Evolutionary conservation across 2,888 invertebrate genomes (phyloP).

Genomic region (Flexamia atlantica): DNA sequence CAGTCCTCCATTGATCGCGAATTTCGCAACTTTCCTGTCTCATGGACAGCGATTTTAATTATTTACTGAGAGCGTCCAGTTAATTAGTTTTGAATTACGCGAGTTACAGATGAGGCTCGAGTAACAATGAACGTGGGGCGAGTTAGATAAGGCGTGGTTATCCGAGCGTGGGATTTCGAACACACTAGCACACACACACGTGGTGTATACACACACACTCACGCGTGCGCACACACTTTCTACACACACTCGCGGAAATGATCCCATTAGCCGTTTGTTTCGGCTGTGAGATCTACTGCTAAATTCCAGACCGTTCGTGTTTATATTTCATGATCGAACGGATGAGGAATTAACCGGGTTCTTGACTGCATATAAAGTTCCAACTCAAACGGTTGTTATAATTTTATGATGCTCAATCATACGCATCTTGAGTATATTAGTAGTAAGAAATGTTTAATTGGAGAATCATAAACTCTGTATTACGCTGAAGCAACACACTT

Average conservation of each 20-base stretch:
- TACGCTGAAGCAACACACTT: no score
- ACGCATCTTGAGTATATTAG: no score
- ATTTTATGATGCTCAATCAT: no score
- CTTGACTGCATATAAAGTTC: no score
- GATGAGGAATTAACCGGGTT: background rate
- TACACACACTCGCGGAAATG: conserved; percentile 25
- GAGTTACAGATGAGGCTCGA: background rate
- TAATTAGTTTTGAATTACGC: conserved; percentile 14
- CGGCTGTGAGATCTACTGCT: background rate
- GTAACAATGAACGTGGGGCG: background rate
- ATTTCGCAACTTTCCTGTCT: conserved; percentile 11
- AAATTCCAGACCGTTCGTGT: background rate
- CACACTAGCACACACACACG: background rate
- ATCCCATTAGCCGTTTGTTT: background rate
- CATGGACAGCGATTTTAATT: conserved; percentile 8
- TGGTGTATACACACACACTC: background rate
- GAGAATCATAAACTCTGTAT: no score
- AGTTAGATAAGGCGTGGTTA: conserved; percentile 37
- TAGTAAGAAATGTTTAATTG: no score
- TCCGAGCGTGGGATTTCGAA: conserved; percentile 3
- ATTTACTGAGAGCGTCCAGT: conserved; percentile 16
- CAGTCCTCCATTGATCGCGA: background rate
- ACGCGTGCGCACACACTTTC: conserved; percentile 1
- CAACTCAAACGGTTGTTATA: no score
- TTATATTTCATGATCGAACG: background rate